These are phyloP conservation scores for Perca flavescens DNA, from an alignment of 2,113 vertebrate genomes.

Conservation along the genomic window DNA sequence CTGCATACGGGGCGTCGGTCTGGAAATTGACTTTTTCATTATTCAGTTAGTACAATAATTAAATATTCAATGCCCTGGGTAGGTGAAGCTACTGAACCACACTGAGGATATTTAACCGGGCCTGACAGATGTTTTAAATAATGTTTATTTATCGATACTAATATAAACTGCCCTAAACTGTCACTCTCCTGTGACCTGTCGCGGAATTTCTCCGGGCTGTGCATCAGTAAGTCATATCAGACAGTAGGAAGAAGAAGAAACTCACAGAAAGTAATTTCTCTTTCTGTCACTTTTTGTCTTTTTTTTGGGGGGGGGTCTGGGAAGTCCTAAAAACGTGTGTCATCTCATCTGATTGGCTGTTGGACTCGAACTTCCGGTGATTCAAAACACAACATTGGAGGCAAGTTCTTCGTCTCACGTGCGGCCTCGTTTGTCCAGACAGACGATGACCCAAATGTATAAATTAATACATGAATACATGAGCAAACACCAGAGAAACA, in stretches of 20 bases:
- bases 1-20: constrained; percentile 71
- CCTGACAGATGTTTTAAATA: constrained; percentile 87
- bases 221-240: constrained; percentile 31
- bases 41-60: constrained; percentile 86
- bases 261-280: neutral
- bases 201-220: constrained; percentile 39
- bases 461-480: constrained; percentile 77
- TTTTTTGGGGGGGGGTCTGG: neutral
- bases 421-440: constrained; percentile 52
- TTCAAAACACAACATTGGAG: neutral
- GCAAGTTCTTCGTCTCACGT: neutral
- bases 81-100: constrained; percentile 83
- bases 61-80: constrained; percentile 87
- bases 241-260: constrained; percentile 4
- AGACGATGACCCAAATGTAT: constrained; percentile 64
- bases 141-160: constrained; percentile 88
- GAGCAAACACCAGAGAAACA: constrained; percentile 64
- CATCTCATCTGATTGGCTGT: constrained; percentile 24
- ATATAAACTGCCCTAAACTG: constrained; percentile 77
- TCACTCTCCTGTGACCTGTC: constrained; percentile 65
- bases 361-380: constrained; percentile 12
- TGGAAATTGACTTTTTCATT: constrained; percentile 88
- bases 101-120: constrained; percentile 80
- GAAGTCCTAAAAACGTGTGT: neutral
- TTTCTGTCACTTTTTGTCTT: neutral